phyloP scores from a whole-genome alignment of 2,797 vertebrate genomes.

The Capromys pilorides region DNA sequence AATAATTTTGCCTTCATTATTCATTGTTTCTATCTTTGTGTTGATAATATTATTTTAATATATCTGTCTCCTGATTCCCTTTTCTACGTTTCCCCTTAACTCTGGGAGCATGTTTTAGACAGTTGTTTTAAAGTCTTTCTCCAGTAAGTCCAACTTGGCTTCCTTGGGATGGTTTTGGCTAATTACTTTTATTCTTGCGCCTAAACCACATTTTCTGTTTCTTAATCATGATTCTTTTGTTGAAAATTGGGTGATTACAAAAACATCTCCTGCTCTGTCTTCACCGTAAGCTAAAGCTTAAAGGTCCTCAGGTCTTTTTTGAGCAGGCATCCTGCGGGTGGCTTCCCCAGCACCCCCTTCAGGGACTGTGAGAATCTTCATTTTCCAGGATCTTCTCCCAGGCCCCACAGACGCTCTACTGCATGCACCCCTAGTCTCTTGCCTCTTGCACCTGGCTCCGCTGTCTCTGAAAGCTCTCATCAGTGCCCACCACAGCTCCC shows the following conservation, averaged over 20 bases:
- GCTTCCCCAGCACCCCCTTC: neutral
- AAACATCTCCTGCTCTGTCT: neutral
- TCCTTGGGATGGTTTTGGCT: neutral
- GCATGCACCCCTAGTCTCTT: neutral
- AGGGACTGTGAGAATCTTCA: neutral
- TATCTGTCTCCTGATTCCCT: neutral
- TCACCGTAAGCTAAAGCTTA: neutral
- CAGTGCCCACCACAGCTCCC: neutral
- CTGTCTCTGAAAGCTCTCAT: neutral
- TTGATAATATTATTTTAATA: neutral
- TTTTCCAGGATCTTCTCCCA: neutral
- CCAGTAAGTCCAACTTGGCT: neutral
- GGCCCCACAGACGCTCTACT: neutral
- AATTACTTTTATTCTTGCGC: neutral
- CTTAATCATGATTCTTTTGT: neutral
- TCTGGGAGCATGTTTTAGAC: neutral
- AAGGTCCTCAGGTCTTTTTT: neutral
- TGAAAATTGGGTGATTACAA: neutral
- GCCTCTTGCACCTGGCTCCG: neutral
- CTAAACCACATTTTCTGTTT: neutral
- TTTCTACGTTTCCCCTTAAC: neutral
- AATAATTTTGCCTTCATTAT: conserved; percentile 1
- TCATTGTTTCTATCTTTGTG: neutral
- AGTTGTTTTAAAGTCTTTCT: neutral
- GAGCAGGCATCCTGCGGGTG: neutral